Percentiles rank a stretch among this genome's conserved stretches.
Evolutionary conservation across 1,140 invertebrate species (phyloP).

Genomic region (Trinorchestia longiramus): DNA sequence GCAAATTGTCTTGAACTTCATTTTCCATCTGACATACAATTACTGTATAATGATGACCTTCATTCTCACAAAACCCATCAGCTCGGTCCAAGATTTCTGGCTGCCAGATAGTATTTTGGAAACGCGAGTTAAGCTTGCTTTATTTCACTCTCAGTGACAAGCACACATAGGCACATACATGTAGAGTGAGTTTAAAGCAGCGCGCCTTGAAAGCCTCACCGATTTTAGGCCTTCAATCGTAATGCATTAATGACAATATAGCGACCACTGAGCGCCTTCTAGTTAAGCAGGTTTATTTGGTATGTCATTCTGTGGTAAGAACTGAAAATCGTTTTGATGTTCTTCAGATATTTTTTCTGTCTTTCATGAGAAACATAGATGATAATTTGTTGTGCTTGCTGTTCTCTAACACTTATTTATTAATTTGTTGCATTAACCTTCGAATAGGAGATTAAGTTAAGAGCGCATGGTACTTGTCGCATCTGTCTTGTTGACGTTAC

Average conservation of each 20-base stretch:
- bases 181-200: background rate
- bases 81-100: background rate
- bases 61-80: background rate
- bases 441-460: background rate
- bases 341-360: background rate
- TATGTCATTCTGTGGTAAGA: background rate
- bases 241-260: background rate
- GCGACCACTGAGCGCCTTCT: background rate
- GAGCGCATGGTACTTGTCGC: background rate
- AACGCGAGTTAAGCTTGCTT: background rate
- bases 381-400: background rate
- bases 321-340: background rate
- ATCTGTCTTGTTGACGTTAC: no score
- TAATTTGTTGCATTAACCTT: background rate
- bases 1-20: background rate
- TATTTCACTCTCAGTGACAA: background rate
- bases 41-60: background rate
- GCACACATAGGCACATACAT: background rate
- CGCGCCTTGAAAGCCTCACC: no score
- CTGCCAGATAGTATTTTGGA: background rate
- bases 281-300: background rate
- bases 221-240: no score
- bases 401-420: background rate
- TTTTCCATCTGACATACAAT: background rate
- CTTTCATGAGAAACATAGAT: background rate